Evolutionary conservation across 2,888 invertebrate genomes (phyloP).

Genomic region (Zonitis immaculata): DNA sequence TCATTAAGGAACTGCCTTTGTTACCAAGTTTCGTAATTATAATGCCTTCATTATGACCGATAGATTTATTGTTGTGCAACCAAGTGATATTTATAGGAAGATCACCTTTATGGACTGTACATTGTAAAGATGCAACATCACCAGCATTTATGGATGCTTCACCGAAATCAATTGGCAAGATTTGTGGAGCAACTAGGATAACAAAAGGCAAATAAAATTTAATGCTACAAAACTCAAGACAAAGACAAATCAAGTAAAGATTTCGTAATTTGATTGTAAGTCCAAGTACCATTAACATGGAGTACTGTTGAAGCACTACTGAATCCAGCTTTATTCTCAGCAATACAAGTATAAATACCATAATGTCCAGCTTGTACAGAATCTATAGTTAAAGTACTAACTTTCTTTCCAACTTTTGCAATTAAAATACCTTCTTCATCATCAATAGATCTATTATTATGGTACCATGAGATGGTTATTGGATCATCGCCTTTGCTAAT

Average conservation of each 20-base stretch:
- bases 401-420: slow-evolving; percentile 46
- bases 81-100: slow-evolving; percentile 68
- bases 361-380: slow-evolving; percentile 50
- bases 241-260: too few species aligned
- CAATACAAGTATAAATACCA: slow-evolving; percentile 53
- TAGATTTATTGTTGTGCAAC: slow-evolving; percentile 64
- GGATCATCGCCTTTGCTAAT: slow-evolving; percentile 77
- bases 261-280: too few species aligned
- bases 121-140: slow-evolving; percentile 63
- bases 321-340: slow-evolving; percentile 56
- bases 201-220: neutral
- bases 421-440: slow-evolving; percentile 36
- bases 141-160: slow-evolving; percentile 63
- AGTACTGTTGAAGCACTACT: slow-evolving; percentile 59
- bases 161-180: slow-evolving; percentile 50
- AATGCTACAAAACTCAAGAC: too few species aligned
- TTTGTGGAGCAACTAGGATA: slow-evolving; percentile 48
- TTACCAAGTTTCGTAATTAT: slow-evolving; percentile 52
- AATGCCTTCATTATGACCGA: slow-evolving; percentile 37
- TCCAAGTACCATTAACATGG: slow-evolving; percentile 60
- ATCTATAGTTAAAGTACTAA: slow-evolving; percentile 53
- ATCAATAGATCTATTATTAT: slow-evolving; percentile 55
- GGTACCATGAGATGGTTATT: slow-evolving; percentile 69
- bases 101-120: slow-evolving; percentile 70
- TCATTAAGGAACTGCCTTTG: slow-evolving; percentile 56